Base-by-base conservation (phyloP, 2,113 vertebrate genomes). In the Brachirus orientalis region DNA sequence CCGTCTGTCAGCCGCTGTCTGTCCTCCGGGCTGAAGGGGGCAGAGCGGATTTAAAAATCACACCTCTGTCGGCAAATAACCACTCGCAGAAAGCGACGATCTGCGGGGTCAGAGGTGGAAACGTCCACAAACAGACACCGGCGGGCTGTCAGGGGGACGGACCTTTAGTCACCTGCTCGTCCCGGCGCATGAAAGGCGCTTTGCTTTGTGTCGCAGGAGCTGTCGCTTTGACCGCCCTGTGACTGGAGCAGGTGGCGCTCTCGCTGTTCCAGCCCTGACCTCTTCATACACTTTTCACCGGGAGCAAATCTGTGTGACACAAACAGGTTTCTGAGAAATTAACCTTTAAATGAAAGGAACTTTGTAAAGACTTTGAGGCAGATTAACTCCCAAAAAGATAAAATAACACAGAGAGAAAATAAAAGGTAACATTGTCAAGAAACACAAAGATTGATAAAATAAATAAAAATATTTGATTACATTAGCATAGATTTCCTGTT, bases 1-100 rank as follows among this genome's bases (percentile, higher is more conserved):
- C 69, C 11, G 83, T 61, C 88, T 71, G 79, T 86, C 89, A 87
- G 75, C 72, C 48, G 1, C 68, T 72, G 71, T 67, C 71, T 54
- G 28, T 78, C 72, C 67, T 75, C 72, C 56, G 10, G 16, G 69
- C 63, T 57, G 69, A 73, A 10, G 52, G 67, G 63, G 80, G 57
- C 63, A 54, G 41, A 13, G 22, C 40, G 69, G 47, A 43, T 56
- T 59, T 65, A 10, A 75, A 87, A 86, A 83, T 67, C 69, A 51
- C 60, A 63, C 82, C 72, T 88, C 76, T 74, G 52, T 73, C 16
- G 48, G 56, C 66, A 59, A 78, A 77, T 89, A 86, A 90, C 80
- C 83, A 63, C 70, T 79, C 69, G 28, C 73, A 79, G 81, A 86
- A 83, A 84, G 80, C 63, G 75, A 82, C 83, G 85, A 76, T 89